Evolutionary conservation across 2,797 vertebrate species (phyloP), one percentile per base, ranked within the genome.

Genomic region (Melanogrammus aeglefinus): DNA sequence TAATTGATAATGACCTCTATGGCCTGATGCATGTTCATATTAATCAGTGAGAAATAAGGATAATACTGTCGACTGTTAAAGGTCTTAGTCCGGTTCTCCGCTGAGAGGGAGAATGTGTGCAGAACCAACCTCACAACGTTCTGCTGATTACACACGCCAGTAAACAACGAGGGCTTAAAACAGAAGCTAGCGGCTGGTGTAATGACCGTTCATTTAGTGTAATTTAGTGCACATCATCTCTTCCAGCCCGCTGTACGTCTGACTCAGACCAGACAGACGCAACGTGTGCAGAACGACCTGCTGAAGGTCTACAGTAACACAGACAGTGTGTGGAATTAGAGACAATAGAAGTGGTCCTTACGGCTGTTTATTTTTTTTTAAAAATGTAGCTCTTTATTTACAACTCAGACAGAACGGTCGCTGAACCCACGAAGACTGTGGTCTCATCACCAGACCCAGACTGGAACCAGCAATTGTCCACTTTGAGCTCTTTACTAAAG

Each of bases 401-500:
- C 57, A 14, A 66, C 63, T 27, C 51, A 57, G 7, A n/a, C 9
- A 66, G 10, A 66, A 21, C 57, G n/a, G 57, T 10, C 10, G 6
- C 6, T 27, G 27, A 66, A 66, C 8, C n/a, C 63, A 4, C 10
- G 7, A 10, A 66, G 63, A 66, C 8, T 9, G 63, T 10, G 27
- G 63, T 9, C 7, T 7, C n/a, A 63, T n/a, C n/a, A 21, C 51
- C 18, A 2, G 18, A 63, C n/a, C 4, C 21, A n/a, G 51, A 63
- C 21, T n/a, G 21, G 10, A 39, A 75, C 39, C 12, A 44, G n/a
- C 21, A 24, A 16, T 36, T 81, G 78, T 77, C 83, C 14, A 2
- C 57, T 76, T 83, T 76, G 77, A 79, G 80, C 77, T 77, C 71
- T 76, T 76, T 8, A 57, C 82, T 79, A 74, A 89, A 90, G 77